phyloP scores from a whole-genome alignment of 2,888 invertebrate genomes.

The Altica lythri region DNA sequence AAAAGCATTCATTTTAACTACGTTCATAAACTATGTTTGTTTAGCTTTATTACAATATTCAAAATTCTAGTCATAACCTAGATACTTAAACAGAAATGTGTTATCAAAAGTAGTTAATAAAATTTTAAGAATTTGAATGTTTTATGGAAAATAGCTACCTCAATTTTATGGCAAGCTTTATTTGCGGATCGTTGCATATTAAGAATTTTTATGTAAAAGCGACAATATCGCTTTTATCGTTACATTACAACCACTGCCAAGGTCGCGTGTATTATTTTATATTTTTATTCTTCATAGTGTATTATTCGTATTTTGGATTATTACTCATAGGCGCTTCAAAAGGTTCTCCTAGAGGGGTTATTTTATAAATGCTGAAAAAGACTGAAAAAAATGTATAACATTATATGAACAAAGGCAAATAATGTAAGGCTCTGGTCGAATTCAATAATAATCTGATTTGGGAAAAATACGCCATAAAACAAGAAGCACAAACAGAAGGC shows the following conservation, averaged over 20 bases:
- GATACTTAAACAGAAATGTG: background rate
- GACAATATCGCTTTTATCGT: background rate
- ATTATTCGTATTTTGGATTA: constrained; percentile 22
- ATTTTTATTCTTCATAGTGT: background rate
- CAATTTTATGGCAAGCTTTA: background rate
- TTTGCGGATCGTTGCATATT: background rate
- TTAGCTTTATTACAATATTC: too few species aligned
- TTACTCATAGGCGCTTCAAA: too few species aligned
- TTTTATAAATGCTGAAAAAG: too few species aligned
- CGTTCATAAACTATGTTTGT: background rate
- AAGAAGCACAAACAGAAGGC: too few species aligned
- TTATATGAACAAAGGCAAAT: too few species aligned
- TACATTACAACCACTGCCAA: background rate
- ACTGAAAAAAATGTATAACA: too few species aligned
- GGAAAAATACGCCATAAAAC: too few species aligned
- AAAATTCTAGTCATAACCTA: background rate
- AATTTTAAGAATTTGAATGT: background rate
- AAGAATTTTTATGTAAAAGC: background rate
- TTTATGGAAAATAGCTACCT: background rate
- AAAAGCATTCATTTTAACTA: background rate
- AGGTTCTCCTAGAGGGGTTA: too few species aligned
- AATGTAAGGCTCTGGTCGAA: too few species aligned
- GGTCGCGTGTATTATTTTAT: background rate
- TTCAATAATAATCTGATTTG: too few species aligned
- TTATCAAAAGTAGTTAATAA: background rate